Evolutionary conservation across 1,140 invertebrate genomes (phyloP).

Genomic region (Schmidtea mediterranea): DNA sequence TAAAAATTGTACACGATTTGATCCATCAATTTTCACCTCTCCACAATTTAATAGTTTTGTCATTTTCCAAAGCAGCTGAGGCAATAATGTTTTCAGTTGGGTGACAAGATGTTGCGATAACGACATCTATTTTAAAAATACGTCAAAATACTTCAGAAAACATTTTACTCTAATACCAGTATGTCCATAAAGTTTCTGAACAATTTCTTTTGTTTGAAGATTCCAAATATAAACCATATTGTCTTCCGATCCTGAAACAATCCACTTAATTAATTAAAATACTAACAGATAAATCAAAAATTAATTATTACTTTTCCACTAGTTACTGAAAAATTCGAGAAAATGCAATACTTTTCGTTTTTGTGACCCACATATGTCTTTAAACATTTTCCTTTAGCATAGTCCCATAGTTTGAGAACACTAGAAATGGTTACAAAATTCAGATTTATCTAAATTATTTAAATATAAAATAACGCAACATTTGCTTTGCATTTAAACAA

Average conservation of each 20-base stretch:
- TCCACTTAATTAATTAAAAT: no score
- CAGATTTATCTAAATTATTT: no score
- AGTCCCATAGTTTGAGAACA: constrained; percentile 94
- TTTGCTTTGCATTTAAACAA: no score
- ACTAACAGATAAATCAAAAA: no score
- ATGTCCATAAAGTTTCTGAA: constrained; percentile 81
- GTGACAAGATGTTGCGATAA: constrained; percentile 87
- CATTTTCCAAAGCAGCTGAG: constrained; percentile 83
- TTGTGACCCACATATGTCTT: constrained; percentile 92
- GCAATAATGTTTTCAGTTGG: constrained; percentile 96
- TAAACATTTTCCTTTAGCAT: constrained; percentile 67
- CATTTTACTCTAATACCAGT: no score
- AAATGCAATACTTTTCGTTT: constrained; percentile 98
- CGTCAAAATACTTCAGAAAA: no score
- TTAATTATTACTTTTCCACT: no score
- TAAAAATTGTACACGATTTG: background rate
- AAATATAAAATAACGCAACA: no score
- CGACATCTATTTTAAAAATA: no score
- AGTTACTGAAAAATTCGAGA: constrained; percentile 97
- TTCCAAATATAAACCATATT: constrained; percentile 99
- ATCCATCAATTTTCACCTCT: background rate
- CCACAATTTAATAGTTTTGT: constrained; percentile 97
- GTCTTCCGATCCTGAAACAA: constrained; percentile 97
- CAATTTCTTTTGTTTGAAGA: constrained; percentile 92
- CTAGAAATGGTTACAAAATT: no score